These are phyloP conservation scores for Acropora yongei DNA, from an alignment of 64 coral and sea anemone species.

Conservation along the genomic window DNA sequence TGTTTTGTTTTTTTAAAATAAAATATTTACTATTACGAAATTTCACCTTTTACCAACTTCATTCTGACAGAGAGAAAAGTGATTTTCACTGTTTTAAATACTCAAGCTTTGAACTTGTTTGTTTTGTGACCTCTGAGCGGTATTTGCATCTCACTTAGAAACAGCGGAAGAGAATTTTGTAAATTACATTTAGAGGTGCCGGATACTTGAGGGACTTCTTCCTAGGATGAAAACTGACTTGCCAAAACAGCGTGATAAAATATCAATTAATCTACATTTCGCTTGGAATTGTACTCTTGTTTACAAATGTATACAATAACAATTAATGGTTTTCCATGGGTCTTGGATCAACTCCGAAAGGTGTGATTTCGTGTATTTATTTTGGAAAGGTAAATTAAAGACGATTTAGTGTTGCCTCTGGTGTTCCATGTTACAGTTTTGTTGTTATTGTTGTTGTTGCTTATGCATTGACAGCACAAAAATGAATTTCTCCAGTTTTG, in stretches of 20 bases:
- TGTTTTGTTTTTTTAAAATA: background rate
- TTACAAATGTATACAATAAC: background rate
- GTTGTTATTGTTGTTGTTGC: background rate
- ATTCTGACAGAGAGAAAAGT: background rate
- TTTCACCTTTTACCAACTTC: background rate
- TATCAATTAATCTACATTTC: background rate
- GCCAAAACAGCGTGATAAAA: background rate
- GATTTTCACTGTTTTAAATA: background rate
- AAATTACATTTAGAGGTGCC: too few species aligned
- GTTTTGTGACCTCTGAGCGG: background rate
- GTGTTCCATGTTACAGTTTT: background rate
- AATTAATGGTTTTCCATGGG: background rate
- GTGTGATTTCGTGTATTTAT: background rate
- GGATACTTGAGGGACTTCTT: background rate
- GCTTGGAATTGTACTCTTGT: background rate
- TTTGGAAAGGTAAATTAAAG: background rate
- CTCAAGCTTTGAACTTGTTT: background rate
- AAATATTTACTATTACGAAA: too few species aligned
- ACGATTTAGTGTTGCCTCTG: background rate
- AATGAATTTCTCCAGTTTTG: too few species aligned
- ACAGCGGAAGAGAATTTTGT: background rate
- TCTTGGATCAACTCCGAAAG: background rate
- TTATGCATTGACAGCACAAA: too few species aligned
- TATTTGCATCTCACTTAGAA: background rate
- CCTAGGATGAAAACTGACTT: background rate